Percentiles rank a stretch among this genome's conserved stretches.
phyloP scores from a whole-genome alignment of 2,797 vertebrate genomes.

The Hafferia zeledoni region DNA sequence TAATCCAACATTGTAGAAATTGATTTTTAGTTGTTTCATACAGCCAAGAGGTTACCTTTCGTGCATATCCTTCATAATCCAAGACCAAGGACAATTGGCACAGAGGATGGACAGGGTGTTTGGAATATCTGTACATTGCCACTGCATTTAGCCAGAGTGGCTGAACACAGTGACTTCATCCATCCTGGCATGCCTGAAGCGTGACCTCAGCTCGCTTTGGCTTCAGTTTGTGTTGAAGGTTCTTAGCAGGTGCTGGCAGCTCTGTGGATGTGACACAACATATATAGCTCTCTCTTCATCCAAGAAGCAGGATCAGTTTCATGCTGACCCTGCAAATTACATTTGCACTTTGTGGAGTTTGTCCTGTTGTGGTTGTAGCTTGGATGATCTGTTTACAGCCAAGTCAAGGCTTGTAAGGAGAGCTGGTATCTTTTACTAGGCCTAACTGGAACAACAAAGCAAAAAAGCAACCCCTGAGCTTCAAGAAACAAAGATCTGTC shows the following conservation, averaged over 20 bases:
- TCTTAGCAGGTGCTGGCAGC: constrained; percentile 67
- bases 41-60: not conserved
- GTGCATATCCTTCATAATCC: not conserved
- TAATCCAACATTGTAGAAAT: not conserved
- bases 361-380: constrained; percentile 46
- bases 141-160: not conserved
- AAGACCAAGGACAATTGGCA: not conserved
- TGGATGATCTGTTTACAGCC: constrained; percentile 35
- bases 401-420: constrained; percentile 30
- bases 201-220: constrained; percentile 58
- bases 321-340: constrained; percentile 60
- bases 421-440: not conserved
- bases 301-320: constrained; percentile 47
- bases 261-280: constrained; percentile 50
- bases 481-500: not conserved
- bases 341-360: constrained; percentile 35
- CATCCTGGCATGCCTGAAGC: constrained; percentile 21
- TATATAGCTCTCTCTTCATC: constrained; percentile 58
- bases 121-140: not conserved
- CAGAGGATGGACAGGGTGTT: not conserved
- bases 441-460: not conserved
- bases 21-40: not conserved
- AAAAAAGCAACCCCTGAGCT: not conserved
- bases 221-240: constrained; percentile 52
- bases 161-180: constrained; percentile 58